phyloP scores from a whole-genome alignment of 2,797 vertebrate species.

The Sorex maritimensis region DNA sequence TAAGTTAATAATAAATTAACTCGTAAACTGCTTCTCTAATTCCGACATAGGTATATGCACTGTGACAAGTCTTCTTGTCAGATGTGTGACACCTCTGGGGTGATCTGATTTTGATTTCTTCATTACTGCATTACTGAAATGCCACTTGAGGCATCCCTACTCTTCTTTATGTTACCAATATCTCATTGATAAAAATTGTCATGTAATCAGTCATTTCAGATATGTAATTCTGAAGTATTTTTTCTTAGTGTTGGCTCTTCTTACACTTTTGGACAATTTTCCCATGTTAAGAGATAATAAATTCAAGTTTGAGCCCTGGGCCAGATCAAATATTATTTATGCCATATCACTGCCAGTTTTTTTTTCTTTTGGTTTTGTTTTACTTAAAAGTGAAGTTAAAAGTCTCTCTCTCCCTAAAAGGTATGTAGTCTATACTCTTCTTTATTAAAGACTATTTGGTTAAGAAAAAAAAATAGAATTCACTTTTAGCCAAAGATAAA shows the following conservation, averaged over 20 bases:
- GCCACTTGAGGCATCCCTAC: background rate
- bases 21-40: background rate
- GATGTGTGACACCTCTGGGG: too few species aligned
- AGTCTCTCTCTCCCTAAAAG: constrained; percentile 9
- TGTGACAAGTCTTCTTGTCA: background rate
- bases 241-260: constrained; percentile 25
- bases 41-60: background rate
- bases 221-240: background rate
- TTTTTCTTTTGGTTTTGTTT: background rate
- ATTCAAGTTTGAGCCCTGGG: constrained; percentile 28
- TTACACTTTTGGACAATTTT: constrained; percentile 32
- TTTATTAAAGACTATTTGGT: constrained; percentile 3
- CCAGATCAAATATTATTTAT: constrained; percentile 62
- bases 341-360: constrained; percentile 54
- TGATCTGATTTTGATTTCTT: constrained; percentile 37
- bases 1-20: background rate
- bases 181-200: background rate
- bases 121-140: background rate
- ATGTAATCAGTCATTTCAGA: constrained; percentile 3
- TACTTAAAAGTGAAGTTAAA: constrained; percentile 55
- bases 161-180: background rate
- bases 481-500: constrained; percentile 76
- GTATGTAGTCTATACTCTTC: constrained; percentile 25
- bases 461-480: constrained; percentile 59
- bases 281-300: constrained; percentile 39